Evolutionary conservation across 1,140 invertebrate genomes (phyloP), one percentile per base, ranked within the genome.

Genomic region (Babylonia areolata): DNA sequence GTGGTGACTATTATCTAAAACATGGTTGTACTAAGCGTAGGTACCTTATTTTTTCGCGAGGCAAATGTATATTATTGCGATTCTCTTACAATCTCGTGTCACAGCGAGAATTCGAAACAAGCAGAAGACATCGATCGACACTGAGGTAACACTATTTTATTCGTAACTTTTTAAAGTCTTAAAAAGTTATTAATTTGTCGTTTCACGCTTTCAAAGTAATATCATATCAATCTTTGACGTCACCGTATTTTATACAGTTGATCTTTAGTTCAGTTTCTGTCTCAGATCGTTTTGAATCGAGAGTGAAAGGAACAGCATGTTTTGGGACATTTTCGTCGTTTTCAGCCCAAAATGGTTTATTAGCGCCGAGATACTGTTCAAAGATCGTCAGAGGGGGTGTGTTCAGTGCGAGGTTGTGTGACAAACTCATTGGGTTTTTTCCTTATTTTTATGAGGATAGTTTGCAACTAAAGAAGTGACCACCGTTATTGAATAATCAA

Each of bases 331-430:
- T 88, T 90, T 86, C 84, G 81, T 87, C 85, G 87, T 89, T 90
- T 90, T 90, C 86, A 71, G 88, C 89, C 81, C 87, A 90, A 90
- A 89, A 71, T 80, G 85, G 73, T 81, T 87, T 87, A 88, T 86
- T 83, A 79, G 78, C 78, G 58, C 54, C 46, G 51, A 77, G 82
- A 84, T 84, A 85, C 82, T 35, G 86, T 84, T 71, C 86, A 84
- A 84, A 87, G 86, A 84, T 81, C 40, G 85, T 39, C 17, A 71
- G 35, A 33, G 78, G 77, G 77, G 54, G 35, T 64, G 51, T 79
- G 69, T 84, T 42, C 35, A 28, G 69, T 11, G 2, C 15, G 28
- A 6, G 58, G 23, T n/a, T 64, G 23, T 5, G 58, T 23, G 28
- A 64, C 28, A 23, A n/a, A n/a, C n/a, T n/a, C n/a, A n/a, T n/a